Base-by-base conservation (phyloP, 1,140 invertebrate genomes). In the Drosophila grimshawi region DNA sequence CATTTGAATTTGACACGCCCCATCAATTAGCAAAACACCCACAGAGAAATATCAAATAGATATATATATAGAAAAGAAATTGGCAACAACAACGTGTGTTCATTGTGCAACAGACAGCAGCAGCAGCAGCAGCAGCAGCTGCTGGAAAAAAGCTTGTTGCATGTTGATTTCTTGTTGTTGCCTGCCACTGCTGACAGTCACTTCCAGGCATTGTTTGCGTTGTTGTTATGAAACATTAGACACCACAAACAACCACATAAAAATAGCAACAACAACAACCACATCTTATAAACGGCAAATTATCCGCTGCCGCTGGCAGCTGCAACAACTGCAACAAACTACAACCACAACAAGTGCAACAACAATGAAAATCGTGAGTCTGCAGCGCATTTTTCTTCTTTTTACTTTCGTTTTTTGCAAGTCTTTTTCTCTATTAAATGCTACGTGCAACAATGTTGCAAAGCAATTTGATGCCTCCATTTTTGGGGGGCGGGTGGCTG, bases 171-270 rank as follows among this genome's bases (percentile, higher is more conserved):
- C n/a, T 43, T 68, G 65, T 61, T 60, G 62, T 11, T 59, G 65
- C 11, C 32, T 52, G 41, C 49, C 35, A 56, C 39, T 37, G 71
- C 72, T 82, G 80, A 88, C 77, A 86, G 83, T 56, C 73, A 89
- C 83, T 88, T 88, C 76, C 85, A 83, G 76, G 85, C 85, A 89
- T 86, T 86, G 83, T 86, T 76, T 74, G 19, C 57, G 41, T 80
- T 81, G 80, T 88, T 83, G 80, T 83, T 86, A 86, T 88, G 82
- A 86, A 86, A 86, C 82, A 76, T 66, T 81, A 86, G 82, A 65
- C 80, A 61, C 68, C 66, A 64, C 19, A 19, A 19, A 19, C 19
- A 61, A 27, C 74, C 35, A 35, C 64, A 1, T 19, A 48, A 29
- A 30, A 45, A 8, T n/a, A 33, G 43, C 55, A 66, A 11, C 46